A percentile compares a stretch with the other conserved stretches of the same genome.
Conservation (phyloP, 2,113 vertebrate species). For the Stigmatopora argus region DNA sequence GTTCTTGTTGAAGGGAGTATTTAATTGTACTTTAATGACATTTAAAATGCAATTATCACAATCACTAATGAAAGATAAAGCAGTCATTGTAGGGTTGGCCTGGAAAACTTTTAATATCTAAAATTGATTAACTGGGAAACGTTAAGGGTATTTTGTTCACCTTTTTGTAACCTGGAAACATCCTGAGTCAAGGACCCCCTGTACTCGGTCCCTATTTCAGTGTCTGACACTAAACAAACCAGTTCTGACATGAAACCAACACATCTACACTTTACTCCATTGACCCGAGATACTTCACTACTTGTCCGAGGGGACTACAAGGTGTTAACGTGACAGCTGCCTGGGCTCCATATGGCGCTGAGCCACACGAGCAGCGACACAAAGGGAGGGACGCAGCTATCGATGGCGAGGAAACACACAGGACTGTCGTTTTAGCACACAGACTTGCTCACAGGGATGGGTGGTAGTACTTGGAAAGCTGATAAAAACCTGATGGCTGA, state of each 20-base stretch:
- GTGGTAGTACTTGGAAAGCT: constrained; percentile 31
- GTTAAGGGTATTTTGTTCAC: not conserved
- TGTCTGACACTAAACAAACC: not conserved
- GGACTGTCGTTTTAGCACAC: constrained; percentile 17
- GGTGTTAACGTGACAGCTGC: constrained; percentile 46
- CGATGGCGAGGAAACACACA: constrained; percentile 11
- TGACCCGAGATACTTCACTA: not conserved
- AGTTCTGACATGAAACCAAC: not conserved
- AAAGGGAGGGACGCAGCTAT: constrained; percentile 2
- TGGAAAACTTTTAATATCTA: not conserved
- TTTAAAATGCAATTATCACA: not conserved
- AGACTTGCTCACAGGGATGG: constrained; percentile 14
- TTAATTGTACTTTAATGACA: not conserved
- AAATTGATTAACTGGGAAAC: not conserved
- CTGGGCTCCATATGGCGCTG: constrained; percentile 26
- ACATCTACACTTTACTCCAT: constrained; percentile 4
- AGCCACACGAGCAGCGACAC: constrained; percentile 17
- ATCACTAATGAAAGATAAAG: not conserved
- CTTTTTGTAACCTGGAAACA: not conserved
- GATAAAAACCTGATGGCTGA: constrained; percentile 54
- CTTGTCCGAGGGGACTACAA: constrained; percentile 9
- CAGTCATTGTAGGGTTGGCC: not conserved
- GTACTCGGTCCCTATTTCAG: not conserved
- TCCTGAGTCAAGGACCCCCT: not conserved
- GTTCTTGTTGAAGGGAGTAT: not conserved